Base-by-base conservation (phyloP, 1,140 invertebrate species). In the Bombus huntii region DNA sequence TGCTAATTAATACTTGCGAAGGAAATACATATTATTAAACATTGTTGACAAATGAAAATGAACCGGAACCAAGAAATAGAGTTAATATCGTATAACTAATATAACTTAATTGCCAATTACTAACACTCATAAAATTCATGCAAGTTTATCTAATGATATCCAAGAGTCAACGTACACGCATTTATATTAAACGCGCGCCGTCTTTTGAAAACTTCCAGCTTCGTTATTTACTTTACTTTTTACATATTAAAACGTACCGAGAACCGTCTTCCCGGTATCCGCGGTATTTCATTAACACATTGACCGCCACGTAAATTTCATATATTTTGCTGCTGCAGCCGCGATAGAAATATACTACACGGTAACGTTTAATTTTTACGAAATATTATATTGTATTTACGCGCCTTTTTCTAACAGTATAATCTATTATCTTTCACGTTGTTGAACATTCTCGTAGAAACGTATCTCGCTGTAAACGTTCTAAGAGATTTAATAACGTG, bases 171-270 rank as follows among this genome's bases (percentile, higher is more conserved):
- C 18, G 25, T 10, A 28, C 57, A 59, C 25, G 59, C 25, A n/a
- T n/a, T 62, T 62, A n/a, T 62, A 62, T 62, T 13, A 62, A 62
- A 62, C 59, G 28, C 12, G 59, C 59, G 28, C 59, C 12, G 28
- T 62, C 28, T n/a, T 73, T 73, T 47, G 42, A 74, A 74, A 44
- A 28, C 13, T 34, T 66, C 0, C 6, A 66, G 0, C 2, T n/a
- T 70, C 37, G 68, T 22, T 71, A 74, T 42, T 66, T 42, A 71
- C 59, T 75, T 53, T 31, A 72, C 73, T 73, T 79, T 88, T 82
- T 78, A 62, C 74, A 83, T 72, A 76, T 70, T 78, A 70, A 75
- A 82, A 86, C 80, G 4, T 72, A 81, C 53, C 66, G 28, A 62
- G 73, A 87, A 87, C 59, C 79, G 73, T 87, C 70, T 59, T 37